These are phyloP conservation scores for Caenorhabditis sp. DNA, from an alignment of 2,888 invertebrate genomes.

Conservation along the genomic window DNA sequence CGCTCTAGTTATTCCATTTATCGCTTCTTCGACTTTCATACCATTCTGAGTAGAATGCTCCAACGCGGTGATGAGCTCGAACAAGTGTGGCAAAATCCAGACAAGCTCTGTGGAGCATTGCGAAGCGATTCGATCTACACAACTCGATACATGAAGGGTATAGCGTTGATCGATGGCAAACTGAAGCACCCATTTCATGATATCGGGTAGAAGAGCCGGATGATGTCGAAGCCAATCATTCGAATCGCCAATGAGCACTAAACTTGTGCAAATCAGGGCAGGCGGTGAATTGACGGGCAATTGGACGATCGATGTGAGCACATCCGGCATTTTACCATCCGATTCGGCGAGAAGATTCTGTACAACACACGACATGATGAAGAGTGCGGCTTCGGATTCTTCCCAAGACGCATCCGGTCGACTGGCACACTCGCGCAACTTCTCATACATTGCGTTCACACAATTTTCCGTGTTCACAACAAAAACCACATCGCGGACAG, in stretches of 20 bases:
- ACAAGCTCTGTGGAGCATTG: constrained; percentile 29
- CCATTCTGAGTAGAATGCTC: constrained; percentile 36
- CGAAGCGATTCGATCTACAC: constrained; percentile 47
- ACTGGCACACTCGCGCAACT: constrained; percentile 72
- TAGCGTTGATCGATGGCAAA: constrained; percentile 36
- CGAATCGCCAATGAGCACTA: constrained; percentile 75
- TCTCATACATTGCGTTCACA: constrained; percentile 75
- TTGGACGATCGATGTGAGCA: constrained; percentile 87
- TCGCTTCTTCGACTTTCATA: constrained; percentile 41
- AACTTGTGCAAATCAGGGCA: constrained; percentile 86
- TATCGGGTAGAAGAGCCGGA: constrained; percentile 78
- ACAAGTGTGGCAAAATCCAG: constrained; percentile 18
- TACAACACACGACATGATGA: constrained; percentile 83
- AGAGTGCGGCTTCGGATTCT: constrained; percentile 89
- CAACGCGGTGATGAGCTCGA: constrained; percentile 20
- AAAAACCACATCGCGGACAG: constrained; percentile 95
- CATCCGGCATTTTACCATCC: constrained; percentile 89
- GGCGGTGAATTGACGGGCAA: constrained; percentile 84
- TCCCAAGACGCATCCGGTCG: constrained; percentile 78
- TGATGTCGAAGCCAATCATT: constrained; percentile 94
- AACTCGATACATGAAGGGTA: constrained; percentile 34
- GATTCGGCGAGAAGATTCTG: constrained; percentile 90
- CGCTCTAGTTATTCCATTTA: constrained; percentile 40
- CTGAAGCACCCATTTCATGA: constrained; percentile 51
- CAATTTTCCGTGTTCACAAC: constrained; percentile 91